A percentile compares a stretch with the other conserved stretches of the same genome.
Evolutionary conservation across 1,140 invertebrate species (phyloP).

Genomic region (Drosophila grimshawi): DNA sequence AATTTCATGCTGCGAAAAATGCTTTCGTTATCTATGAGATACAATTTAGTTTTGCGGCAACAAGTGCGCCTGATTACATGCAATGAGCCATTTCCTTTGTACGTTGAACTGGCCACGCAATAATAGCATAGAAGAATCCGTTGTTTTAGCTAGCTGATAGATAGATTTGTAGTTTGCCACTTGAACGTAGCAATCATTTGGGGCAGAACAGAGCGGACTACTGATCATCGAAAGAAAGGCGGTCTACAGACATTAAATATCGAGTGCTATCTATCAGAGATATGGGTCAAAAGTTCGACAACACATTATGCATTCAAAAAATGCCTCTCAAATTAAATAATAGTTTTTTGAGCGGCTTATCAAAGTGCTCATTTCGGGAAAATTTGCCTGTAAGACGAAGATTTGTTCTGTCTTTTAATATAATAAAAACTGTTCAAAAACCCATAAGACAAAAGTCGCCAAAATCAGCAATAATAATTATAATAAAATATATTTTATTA

Average conservation of each 20-base stretch:
- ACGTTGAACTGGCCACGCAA: conserved; percentile 19
- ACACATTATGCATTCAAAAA: conserved; percentile 3
- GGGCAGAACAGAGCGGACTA: conserved; percentile 35
- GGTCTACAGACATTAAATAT: background rate
- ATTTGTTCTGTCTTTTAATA: too few relatives aligned
- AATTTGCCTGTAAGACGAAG: too few relatives aligned
- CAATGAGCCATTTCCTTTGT: conserved; percentile 76
- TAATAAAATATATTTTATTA: background rate
- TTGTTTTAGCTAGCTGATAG: conserved; percentile 16
- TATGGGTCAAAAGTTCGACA: background rate
- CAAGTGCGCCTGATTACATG: conserved; percentile 57
- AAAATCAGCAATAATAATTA: conserved; percentile 33
- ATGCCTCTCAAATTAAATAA: background rate
- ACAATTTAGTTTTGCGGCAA: conserved; percentile 61
- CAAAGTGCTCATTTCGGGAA: too few relatives aligned
- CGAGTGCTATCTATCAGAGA: background rate
- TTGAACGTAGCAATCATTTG: conserved; percentile 41
- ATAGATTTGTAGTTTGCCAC: conserved; percentile 11
- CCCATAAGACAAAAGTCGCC: too few relatives aligned
- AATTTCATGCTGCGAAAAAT: conserved; percentile 34
- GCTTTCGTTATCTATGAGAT: conserved; percentile 57
- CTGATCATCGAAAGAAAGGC: conserved; percentile 1
- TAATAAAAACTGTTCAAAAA: too few relatives aligned
- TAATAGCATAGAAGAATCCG: conserved; percentile 23
- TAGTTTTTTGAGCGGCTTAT: too few relatives aligned